Percentiles rank a stretch among this genome's conserved stretches.
Conservation (phyloP, 53 echinoderm and acorn worm genomes). For the Echinarachnius parma region DNA sequence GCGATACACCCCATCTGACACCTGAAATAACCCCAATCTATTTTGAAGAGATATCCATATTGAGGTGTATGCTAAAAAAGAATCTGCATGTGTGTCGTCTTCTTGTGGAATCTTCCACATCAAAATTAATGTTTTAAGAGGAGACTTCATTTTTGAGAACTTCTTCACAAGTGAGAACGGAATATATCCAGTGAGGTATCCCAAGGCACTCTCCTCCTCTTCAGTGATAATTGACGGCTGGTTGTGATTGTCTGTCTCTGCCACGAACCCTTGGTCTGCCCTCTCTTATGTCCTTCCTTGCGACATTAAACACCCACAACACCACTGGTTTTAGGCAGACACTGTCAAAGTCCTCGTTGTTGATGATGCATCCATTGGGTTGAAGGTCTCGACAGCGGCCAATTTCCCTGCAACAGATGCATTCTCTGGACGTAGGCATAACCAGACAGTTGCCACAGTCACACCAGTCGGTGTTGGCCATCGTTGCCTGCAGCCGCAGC, state of each 20-base stretch:
- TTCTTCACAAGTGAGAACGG: slow-evolving; percentile 15
- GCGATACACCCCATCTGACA: slow-evolving; percentile 4
- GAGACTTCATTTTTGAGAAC: slow-evolving; percentile 12
- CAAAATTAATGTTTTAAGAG: neutral
- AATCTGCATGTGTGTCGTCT: neutral
- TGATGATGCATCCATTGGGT: neutral
- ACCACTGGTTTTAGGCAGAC: slow-evolving; percentile 10
- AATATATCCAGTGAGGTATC: slow-evolving; percentile 26
- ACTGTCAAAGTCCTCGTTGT: neutral
- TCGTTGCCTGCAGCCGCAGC: no score
- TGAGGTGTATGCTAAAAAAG: slow-evolving; percentile 11
- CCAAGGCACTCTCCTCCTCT: slow-evolving; percentile 19
- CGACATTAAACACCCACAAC: slow-evolving; percentile 4
- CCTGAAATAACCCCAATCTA: neutral
- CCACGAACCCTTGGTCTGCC: no score
- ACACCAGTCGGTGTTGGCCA: slow-evolving; percentile 28
- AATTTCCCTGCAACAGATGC: slow-evolving; percentile 15
- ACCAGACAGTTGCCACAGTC: slow-evolving; percentile 25
- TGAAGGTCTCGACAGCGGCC: slow-evolving; percentile 3
- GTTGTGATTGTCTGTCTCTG: no score
- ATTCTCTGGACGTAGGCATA: slow-evolving; percentile 31
- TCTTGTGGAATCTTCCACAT: slow-evolving; percentile 9
- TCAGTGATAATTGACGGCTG: no score
- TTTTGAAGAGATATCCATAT: slow-evolving; percentile 6
- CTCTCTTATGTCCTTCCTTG: slow-evolving; percentile 11